Evolutionary conservation across 2,888 invertebrate species (phyloP).

Genomic region (Eristalinus aeneus): DNA sequence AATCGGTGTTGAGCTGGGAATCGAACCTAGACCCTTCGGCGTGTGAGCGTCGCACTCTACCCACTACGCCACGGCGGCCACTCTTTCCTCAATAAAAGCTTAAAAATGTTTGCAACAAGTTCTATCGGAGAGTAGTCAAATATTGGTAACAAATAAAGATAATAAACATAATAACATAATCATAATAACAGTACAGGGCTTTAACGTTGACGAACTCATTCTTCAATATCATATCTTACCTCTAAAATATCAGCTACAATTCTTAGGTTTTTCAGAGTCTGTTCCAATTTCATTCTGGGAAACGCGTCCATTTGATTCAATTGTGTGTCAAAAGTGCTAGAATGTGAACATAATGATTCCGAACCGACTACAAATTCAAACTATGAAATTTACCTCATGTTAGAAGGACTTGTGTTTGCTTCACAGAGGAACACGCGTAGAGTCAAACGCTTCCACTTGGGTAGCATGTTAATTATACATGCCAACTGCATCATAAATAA

Average conservation of each 20-base stretch:
- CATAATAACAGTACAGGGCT: no score
- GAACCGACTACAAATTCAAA: background rate
- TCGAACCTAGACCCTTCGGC: no score
- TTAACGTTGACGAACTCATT: no score
- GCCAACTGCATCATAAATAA: constrained; percentile 98
- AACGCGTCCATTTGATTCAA: constrained; percentile 77
- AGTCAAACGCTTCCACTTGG: constrained; percentile 92
- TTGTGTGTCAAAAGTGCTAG: constrained; percentile 77
- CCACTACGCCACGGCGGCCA: no score
- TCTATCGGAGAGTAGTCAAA: no score
- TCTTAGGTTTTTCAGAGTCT: constrained; percentile 90
- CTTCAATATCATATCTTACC: constrained; percentile 78
- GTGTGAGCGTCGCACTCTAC: no score
- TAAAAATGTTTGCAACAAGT: no score
- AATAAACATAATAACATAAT: no score
- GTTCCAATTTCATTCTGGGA: constrained; percentile 82
- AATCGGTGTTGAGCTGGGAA: no score
- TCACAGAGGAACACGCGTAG: constrained; percentile 94
- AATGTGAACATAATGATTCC: background rate
- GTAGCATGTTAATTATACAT: constrained; percentile 95
- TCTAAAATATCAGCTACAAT: constrained; percentile 92
- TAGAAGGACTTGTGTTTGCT: constrained; percentile 75
- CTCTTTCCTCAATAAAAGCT: no score
- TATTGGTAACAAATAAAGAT: no score
- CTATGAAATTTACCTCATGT: constrained; percentile 74